Evolutionary conservation across 1,140 invertebrate genomes (phyloP).

Genomic region (Eciton burchellii): DNA sequence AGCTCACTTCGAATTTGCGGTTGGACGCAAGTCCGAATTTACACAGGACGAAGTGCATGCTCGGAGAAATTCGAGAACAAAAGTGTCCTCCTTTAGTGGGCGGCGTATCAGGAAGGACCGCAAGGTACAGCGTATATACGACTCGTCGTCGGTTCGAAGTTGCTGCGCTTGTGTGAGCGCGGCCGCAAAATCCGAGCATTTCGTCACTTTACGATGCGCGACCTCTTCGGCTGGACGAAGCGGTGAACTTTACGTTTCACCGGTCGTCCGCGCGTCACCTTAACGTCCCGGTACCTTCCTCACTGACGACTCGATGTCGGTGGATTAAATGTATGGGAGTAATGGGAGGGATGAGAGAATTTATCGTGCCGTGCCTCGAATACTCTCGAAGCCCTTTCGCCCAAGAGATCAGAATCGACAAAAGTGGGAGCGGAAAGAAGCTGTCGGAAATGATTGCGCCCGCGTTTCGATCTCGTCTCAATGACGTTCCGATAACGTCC

Average conservation of each 20-base stretch:
- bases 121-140: slow-evolving; percentile 5
- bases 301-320: neutral
- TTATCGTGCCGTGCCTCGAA: neutral
- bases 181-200: slow-evolving; percentile 22
- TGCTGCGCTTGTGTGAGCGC: slow-evolving; percentile 6
- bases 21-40: slow-evolving; percentile 11
- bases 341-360: neutral
- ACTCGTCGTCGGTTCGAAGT: slow-evolving; percentile 14
- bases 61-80: slow-evolving; percentile 36
- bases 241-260: slow-evolving; percentile 1
- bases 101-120: neutral
- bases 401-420: neutral
- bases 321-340: neutral
- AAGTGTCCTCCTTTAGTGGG: slow-evolving; percentile 24
- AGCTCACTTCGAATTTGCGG: slow-evolving; percentile 15
- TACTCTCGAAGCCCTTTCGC: neutral
- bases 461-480: no score
- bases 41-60: neutral
- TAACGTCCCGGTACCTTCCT: no score
- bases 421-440: no score
- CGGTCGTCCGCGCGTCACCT: neutral
- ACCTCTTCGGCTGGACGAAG: neutral
- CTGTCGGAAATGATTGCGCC: no score
- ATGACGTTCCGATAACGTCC: no score
- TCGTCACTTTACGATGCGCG: slow-evolving; percentile 15